A percentile compares a stretch with the other conserved stretches of the same genome.
phyloP scores from a whole-genome alignment of 2,888 invertebrate species.

The Monopis laevigella region DNA sequence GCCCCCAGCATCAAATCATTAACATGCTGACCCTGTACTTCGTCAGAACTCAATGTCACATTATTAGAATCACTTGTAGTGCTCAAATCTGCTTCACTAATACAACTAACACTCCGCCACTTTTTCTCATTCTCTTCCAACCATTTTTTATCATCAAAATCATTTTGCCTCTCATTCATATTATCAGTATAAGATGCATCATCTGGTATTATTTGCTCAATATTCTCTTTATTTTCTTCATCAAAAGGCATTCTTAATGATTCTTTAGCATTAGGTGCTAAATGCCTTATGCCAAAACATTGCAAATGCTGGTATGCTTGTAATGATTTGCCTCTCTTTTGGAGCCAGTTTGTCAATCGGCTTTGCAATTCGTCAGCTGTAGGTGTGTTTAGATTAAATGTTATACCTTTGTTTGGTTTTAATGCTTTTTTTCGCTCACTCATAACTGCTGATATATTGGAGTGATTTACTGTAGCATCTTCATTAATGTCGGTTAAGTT shows the following conservation, averaged over 20 bases:
- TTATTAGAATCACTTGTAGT: slow-evolving; percentile 34
- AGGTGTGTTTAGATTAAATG: slow-evolving; percentile 40
- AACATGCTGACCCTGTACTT: slow-evolving; percentile 24
- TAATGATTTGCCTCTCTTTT: slow-evolving; percentile 54
- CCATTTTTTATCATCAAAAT: too few relatives aligned
- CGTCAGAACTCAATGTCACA: slow-evolving; percentile 31
- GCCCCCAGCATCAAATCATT: slow-evolving; percentile 52
- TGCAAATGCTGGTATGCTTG: slow-evolving; percentile 60
- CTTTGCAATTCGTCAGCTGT: slow-evolving; percentile 44
- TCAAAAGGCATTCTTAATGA: slow-evolving; percentile 28
- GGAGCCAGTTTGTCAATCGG: slow-evolving; percentile 58
- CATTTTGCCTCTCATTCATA: slow-evolving; percentile 31
- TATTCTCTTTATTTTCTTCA: slow-evolving; percentile 64
- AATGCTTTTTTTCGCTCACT: slow-evolving; percentile 50
- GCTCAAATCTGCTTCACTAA: slow-evolving; percentile 34
- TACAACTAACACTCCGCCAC: slow-evolving; percentile 39
- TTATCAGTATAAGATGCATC: slow-evolving; percentile 45
- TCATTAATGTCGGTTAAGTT: slow-evolving; percentile 37
- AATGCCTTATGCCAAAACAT: slow-evolving; percentile 55
- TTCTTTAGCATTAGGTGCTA: slow-evolving; percentile 23
- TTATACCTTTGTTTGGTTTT: slow-evolving; percentile 43
- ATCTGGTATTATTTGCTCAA: slow-evolving; percentile 45
- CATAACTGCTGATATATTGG: slow-evolving; percentile 42
- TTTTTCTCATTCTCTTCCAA: too few relatives aligned
- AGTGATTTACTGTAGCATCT: slow-evolving; percentile 32